phyloP scores from a whole-genome alignment of 1,140 invertebrate genomes.

The Pemphigus obesinymphae region DNA sequence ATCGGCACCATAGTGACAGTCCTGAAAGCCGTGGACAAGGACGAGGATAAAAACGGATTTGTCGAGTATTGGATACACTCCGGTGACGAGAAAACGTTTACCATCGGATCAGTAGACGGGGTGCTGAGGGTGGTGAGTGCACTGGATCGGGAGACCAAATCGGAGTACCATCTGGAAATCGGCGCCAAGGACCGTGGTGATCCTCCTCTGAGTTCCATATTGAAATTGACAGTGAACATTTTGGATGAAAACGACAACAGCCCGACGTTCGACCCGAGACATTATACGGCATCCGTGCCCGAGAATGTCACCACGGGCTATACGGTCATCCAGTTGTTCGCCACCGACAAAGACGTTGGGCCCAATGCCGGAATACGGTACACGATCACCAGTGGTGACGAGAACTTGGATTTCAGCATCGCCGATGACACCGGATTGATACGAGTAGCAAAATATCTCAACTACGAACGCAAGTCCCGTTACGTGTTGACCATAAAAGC shows the following conservation, averaged over 20 bases:
- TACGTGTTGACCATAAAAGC: slow-evolving; percentile 80
- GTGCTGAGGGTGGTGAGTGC: slow-evolving; percentile 72
- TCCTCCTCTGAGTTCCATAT: slow-evolving; percentile 67
- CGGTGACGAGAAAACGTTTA: slow-evolving; percentile 63
- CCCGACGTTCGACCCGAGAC: slow-evolving; percentile 81
- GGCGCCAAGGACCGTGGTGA: slow-evolving; percentile 84
- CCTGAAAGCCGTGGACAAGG: slow-evolving; percentile 83
- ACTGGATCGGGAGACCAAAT: slow-evolving; percentile 77
- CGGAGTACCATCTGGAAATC: slow-evolving; percentile 75
- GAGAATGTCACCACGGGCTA: slow-evolving; percentile 92
- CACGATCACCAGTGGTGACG: slow-evolving; percentile 81
- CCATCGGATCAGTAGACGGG: slow-evolving; percentile 81
- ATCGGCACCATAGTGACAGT: slow-evolving; percentile 83
- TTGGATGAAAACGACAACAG: slow-evolving; percentile 92
- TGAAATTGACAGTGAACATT: slow-evolving; percentile 67
- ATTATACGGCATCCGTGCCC: slow-evolving; percentile 79
- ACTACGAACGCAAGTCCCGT: slow-evolving; percentile 80
- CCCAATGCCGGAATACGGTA: slow-evolving; percentile 83
- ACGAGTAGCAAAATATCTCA: slow-evolving; percentile 81
- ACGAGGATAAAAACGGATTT: slow-evolving; percentile 89
- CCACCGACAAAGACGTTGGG: slow-evolving; percentile 86
- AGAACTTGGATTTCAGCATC: slow-evolving; percentile 83
- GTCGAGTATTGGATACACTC: slow-evolving; percentile 77
- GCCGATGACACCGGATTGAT: slow-evolving; percentile 84
- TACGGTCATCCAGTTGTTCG: slow-evolving; percentile 82